A percentile compares a stretch with the other conserved stretches of the same genome.
Evolutionary conservation across 2,113 vertebrate genomes (phyloP).

Genomic region (Vireo altiloquus): DNA sequence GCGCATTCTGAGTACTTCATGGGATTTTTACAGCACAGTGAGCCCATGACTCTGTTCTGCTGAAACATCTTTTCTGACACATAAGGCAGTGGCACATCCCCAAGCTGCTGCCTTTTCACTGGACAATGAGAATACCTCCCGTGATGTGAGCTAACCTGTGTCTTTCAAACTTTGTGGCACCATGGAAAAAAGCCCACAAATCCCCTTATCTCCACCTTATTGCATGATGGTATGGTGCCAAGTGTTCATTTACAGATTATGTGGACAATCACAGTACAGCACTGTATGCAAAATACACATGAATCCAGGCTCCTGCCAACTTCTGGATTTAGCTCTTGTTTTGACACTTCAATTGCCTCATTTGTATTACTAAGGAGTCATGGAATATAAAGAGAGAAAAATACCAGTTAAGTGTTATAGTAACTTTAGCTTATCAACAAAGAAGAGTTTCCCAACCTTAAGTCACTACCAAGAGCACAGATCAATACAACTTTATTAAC

Average conservation of each 20-base stretch:
- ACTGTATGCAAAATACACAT: not conserved
- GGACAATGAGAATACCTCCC: not conserved
- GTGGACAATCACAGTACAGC: not conserved
- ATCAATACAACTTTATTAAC: not conserved
- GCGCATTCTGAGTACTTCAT: not conserved
- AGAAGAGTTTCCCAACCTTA: not conserved
- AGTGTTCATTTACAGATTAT: not conserved
- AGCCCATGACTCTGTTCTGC: not conserved
- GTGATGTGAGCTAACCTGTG: not conserved
- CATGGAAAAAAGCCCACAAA: rapidly evolving
- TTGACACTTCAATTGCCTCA: not conserved
- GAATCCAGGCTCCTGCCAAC: not conserved
- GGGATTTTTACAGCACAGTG: not conserved
- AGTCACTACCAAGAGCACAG: not conserved
- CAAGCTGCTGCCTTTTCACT: not conserved
- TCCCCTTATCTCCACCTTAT: not conserved
- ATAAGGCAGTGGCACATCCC: not conserved
- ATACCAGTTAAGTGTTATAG: not conserved
- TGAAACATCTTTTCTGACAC: not conserved
- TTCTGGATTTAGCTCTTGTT: not conserved
- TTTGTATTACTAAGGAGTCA: not conserved
- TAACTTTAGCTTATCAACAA: not conserved
- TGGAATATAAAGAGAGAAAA: not conserved
- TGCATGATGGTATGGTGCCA: not conserved
- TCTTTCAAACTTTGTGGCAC: not conserved